These are phyloP conservation scores for Pantala flavescens DNA, from an alignment of 1,140 invertebrate species.

Conservation along the genomic window DNA sequence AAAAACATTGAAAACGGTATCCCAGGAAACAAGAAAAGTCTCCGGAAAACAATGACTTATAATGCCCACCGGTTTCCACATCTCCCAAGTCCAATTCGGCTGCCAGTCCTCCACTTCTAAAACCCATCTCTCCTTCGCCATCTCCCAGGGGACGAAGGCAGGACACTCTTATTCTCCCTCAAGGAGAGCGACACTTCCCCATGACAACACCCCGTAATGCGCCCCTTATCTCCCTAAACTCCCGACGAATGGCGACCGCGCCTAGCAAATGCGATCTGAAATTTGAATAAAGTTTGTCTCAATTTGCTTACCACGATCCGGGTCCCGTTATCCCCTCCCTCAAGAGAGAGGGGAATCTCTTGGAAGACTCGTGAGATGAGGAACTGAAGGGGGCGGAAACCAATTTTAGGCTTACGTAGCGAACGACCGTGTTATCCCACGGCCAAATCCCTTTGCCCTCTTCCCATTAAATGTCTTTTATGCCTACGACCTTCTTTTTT, in stretches of 20 bases:
- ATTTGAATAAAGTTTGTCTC: constrained; percentile 10
- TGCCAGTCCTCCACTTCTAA: not conserved
- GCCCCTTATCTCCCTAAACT: not conserved
- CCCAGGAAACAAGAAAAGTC: too few relatives aligned
- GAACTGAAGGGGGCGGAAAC: too few relatives aligned
- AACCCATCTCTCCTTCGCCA: not conserved
- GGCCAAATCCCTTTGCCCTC: too few relatives aligned
- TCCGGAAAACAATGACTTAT: not conserved
- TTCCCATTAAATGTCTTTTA: too few relatives aligned
- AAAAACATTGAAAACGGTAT: too few relatives aligned
- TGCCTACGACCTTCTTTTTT: too few relatives aligned
- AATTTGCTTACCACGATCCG: not conserved
- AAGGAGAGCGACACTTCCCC: not conserved
- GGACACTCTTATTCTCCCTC: not conserved
- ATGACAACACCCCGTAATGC: not conserved
- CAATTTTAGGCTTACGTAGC: too few relatives aligned
- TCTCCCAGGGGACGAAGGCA: not conserved
- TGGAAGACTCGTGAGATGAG: too few relatives aligned
- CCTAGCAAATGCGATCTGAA: not conserved
- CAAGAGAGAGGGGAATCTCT: too few relatives aligned
- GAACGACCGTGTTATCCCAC: too few relatives aligned
- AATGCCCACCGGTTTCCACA: not conserved
- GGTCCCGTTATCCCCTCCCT: too few relatives aligned
- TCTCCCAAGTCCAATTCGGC: not conserved
- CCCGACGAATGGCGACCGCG: not conserved